phyloP scores from a whole-genome alignment of 2,113 vertebrate species.

The Rhinoderma darwinii region DNA sequence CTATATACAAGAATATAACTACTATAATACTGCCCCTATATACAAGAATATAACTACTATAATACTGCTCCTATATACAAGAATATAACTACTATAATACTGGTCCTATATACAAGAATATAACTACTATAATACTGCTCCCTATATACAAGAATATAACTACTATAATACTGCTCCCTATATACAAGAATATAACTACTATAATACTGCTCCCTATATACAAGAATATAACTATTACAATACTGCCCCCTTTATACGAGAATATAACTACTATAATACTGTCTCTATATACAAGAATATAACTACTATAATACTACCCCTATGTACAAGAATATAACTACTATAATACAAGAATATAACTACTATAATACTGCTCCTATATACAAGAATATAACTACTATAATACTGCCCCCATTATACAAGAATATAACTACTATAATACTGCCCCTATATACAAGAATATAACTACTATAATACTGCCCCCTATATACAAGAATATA shows the following conservation, averaged over 20 bases:
- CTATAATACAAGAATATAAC: not conserved
- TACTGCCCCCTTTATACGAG: not conserved
- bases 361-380: not conserved
- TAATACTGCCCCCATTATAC: not conserved
- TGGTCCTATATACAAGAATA: constrained; percentile 5
- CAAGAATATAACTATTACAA: not conserved
- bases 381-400: no score
- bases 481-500: no score
- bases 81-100: constrained; percentile 13
- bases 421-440: not conserved
- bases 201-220: no score
- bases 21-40: constrained; percentile 3
- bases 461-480: no score
- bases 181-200: not conserved
- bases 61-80: constrained; percentile 3
- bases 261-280: no score
- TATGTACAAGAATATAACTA: not conserved
- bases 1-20: not conserved
- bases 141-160: not conserved
- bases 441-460: no score
- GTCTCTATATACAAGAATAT: not conserved
- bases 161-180: constrained; percentile 6
- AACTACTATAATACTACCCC: not conserved
- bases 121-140: constrained; percentile 12
- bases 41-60: constrained; percentile 1